These are phyloP conservation scores for Drosophila meridionalis DNA, from an alignment of 2,888 invertebrate genomes.

Conservation along the genomic window DNA sequence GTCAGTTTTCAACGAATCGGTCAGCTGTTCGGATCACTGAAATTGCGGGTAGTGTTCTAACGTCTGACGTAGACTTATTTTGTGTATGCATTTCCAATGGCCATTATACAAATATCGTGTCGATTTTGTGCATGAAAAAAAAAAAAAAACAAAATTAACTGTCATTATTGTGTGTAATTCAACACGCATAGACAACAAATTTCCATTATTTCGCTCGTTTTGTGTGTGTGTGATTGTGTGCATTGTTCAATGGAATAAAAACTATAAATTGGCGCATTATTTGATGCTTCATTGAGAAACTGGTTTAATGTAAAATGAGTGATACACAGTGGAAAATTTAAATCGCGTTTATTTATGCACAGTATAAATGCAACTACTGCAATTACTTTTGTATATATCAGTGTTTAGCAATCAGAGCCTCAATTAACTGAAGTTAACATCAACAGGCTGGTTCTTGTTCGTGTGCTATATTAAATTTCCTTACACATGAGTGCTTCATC, in stretches of 20 bases:
- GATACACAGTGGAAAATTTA: conserved; percentile 8
- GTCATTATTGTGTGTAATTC: conserved; percentile 13
- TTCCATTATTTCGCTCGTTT: neutral
- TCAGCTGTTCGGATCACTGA: conserved; percentile 51
- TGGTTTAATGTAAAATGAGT: conserved; percentile 33
- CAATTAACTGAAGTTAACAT: conserved; percentile 6
- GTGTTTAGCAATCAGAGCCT: neutral
- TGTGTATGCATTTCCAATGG: conserved; percentile 42
- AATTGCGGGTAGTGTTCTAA: conserved; percentile 36
- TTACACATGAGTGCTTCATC: conserved; percentile 6
- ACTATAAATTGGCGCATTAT: conserved; percentile 41
- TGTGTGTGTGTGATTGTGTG: neutral
- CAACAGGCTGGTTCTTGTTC: conserved; percentile 1
- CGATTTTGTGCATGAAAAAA: conserved; percentile 9
- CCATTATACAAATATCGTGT: conserved; percentile 15
- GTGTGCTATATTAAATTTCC: neutral
- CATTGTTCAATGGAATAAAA: conserved; percentile 5
- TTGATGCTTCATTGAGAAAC: conserved; percentile 25
- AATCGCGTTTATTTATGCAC: conserved; percentile 20
- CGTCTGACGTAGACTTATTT: conserved; percentile 25
- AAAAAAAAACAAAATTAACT: conserved; percentile 13
- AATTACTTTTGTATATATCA: neutral
- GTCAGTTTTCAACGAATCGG: conserved; percentile 51
- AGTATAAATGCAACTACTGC: conserved; percentile 1
- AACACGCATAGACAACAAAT: conserved; percentile 18